Conservation (phyloP, 2,113 vertebrate species). For the Rhea americana region DNA sequence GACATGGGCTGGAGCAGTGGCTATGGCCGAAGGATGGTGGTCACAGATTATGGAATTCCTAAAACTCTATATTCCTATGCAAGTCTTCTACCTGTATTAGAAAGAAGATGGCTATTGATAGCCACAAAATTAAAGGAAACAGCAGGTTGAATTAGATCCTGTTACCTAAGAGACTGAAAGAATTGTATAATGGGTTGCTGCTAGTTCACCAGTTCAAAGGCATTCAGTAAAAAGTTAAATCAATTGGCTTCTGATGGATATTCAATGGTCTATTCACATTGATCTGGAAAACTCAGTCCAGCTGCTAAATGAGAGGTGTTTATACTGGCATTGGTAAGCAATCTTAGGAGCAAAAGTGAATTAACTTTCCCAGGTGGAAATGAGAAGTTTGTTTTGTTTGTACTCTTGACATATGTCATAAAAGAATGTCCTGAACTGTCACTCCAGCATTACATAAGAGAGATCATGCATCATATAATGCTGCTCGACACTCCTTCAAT, state of each 20-base stretch:
- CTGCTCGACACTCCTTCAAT: neutral
- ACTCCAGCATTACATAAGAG: neutral
- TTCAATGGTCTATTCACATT: neutral
- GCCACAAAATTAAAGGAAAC: neutral
- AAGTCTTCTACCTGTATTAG: neutral
- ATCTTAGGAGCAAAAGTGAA: neutral
- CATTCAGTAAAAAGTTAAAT: neutral
- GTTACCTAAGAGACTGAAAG: neutral
- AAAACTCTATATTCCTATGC: neutral
- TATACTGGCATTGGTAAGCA: neutral
- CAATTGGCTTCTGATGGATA: neutral
- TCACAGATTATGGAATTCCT: neutral
- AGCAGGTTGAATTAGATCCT: neutral
- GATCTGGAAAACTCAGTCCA: neutral
- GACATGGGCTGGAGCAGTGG: neutral
- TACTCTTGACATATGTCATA: neutral
- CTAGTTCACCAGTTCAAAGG: neutral
- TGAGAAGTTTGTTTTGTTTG: neutral
- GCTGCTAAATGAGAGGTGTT: neutral
- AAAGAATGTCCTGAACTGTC: neutral
- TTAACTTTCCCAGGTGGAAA: neutral
- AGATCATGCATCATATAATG: rapidly evolving
- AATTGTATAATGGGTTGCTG: neutral
- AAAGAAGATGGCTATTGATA: neutral
- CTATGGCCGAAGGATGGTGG: neutral